These are phyloP conservation scores for Mormyrops boulengeri DNA, from an alignment of 2,797 vertebrate species.

Conservation along the genomic window DNA sequence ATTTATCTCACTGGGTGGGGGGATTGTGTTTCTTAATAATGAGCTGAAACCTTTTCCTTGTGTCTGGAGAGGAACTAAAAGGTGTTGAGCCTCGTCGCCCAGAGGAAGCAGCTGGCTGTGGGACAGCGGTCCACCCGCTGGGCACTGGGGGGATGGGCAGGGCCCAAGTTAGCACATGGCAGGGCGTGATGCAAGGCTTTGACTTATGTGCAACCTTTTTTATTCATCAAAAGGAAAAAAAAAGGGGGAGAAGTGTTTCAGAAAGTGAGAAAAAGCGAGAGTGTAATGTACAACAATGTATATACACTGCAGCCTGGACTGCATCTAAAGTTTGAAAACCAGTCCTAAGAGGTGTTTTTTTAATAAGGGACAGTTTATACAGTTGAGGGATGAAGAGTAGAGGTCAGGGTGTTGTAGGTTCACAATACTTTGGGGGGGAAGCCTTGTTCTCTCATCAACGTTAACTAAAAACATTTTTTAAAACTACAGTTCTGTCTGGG, in stretches of 20 bases:
- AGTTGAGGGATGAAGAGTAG: conserved; percentile 95
- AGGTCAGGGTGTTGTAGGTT: conserved; percentile 99
- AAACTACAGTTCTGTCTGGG: conserved; percentile 98
- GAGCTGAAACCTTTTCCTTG: conserved; percentile 64
- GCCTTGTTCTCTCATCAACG: conserved; percentile 84
- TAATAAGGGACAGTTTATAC: conserved; percentile 93
- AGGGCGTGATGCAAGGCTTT: conserved; percentile 49
- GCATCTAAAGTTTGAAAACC: conserved; percentile 95
- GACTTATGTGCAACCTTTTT: conserved; percentile 61
- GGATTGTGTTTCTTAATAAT: conserved; percentile 63
- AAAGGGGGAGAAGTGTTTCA: conserved; percentile 68
- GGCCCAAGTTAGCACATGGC: conserved; percentile 57
- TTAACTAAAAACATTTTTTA: conserved; percentile 98
- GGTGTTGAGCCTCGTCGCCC: conserved; percentile 65
- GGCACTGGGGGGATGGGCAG: conserved; percentile 27
- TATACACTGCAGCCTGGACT: conserved; percentile 93
- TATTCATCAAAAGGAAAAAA: conserved; percentile 60
- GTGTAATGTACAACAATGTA: conserved; percentile 99
- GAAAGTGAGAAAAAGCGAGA: conserved; percentile 58
- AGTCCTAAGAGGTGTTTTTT: conserved; percentile 97
- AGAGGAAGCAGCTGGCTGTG: conserved; percentile 30
- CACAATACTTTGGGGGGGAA: conserved; percentile 99
- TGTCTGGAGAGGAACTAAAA: conserved; percentile 62
- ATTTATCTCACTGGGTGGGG: conserved; percentile 86
- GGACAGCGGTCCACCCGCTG: conserved; percentile 22